phyloP scores from a whole-genome alignment of 2,888 invertebrate species.

The Dione juno region DNA sequence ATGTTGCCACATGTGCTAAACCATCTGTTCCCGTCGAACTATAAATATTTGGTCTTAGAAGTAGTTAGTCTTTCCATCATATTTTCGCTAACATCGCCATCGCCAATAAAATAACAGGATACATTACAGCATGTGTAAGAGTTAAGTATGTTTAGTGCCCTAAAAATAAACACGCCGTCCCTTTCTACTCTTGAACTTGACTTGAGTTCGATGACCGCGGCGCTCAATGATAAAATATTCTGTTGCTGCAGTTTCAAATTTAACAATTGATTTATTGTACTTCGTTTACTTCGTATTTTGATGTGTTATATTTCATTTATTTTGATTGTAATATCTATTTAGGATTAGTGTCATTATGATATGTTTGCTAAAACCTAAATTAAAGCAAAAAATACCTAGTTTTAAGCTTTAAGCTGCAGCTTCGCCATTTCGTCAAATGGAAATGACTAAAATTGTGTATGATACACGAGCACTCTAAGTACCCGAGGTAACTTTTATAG shows the following conservation, averaged over 20 bases:
- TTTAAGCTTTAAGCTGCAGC: no score
- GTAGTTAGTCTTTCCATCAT: slow-evolving; percentile 40
- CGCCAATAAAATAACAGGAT: slow-evolving; percentile 56
- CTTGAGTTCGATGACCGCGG: slow-evolving; percentile 66
- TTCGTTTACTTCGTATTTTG: slow-evolving; percentile 3
- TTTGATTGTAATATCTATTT: background rate
- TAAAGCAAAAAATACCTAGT: no score
- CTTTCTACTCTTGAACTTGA: slow-evolving; percentile 79
- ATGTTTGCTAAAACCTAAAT: no score
- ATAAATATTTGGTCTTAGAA: slow-evolving; percentile 21
- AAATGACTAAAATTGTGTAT: no score
- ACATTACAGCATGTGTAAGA: slow-evolving; percentile 58
- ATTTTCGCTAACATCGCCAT: slow-evolving; percentile 56
- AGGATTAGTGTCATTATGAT: background rate
- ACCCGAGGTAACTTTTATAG: no score
- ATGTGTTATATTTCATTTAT: background rate
- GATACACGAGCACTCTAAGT: no score
- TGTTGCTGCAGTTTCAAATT: slow-evolving; percentile 35
- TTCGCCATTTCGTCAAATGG: no score
- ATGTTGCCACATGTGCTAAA: slow-evolving; percentile 36
- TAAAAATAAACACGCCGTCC: slow-evolving; percentile 73
- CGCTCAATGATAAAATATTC: slow-evolving; percentile 60
- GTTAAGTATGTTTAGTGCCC: slow-evolving; percentile 71
- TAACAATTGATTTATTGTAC: slow-evolving; percentile 34
- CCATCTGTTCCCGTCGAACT: slow-evolving; percentile 29